phyloP scores from a whole-genome alignment of 2,113 vertebrate species.

The Dryoscopus gambensis region DNA sequence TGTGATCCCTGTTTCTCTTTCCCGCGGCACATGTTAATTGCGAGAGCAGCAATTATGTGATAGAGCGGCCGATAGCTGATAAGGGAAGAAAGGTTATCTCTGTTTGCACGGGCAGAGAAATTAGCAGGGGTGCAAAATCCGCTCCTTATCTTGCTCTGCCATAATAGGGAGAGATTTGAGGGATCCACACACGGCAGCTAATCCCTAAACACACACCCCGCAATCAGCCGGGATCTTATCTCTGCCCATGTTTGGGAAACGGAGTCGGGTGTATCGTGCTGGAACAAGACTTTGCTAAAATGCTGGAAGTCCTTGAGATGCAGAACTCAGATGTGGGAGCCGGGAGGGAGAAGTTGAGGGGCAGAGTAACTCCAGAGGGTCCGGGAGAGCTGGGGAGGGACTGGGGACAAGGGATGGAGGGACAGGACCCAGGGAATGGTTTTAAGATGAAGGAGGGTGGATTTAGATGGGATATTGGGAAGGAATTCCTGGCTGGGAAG shows the following conservation, averaged over 20 bases:
- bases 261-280: not conserved
- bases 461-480: not conserved
- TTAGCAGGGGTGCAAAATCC: not conserved
- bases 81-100: conserved; percentile 52
- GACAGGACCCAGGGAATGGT: not conserved
- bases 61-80: not conserved
- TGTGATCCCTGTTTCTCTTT: not conserved
- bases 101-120: not conserved
- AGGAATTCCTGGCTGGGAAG: not conserved
- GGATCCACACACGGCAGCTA: not conserved
- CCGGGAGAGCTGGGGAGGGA: not conserved
- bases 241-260: not conserved
- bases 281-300: not conserved
- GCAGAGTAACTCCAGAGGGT: fast-evolving
- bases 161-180: not conserved
- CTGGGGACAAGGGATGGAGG: not conserved
- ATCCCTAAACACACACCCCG: not conserved
- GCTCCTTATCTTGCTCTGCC: not conserved
- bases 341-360: not conserved
- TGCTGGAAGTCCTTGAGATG: not conserved
- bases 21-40: not conserved
- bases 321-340: not conserved
- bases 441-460: fast-evolving
- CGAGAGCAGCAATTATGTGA: not conserved
- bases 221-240: not conserved